Evolutionary conservation across 2,797 vertebrate species (phyloP).

Genomic region (Apogon hyalosoma): DNA sequence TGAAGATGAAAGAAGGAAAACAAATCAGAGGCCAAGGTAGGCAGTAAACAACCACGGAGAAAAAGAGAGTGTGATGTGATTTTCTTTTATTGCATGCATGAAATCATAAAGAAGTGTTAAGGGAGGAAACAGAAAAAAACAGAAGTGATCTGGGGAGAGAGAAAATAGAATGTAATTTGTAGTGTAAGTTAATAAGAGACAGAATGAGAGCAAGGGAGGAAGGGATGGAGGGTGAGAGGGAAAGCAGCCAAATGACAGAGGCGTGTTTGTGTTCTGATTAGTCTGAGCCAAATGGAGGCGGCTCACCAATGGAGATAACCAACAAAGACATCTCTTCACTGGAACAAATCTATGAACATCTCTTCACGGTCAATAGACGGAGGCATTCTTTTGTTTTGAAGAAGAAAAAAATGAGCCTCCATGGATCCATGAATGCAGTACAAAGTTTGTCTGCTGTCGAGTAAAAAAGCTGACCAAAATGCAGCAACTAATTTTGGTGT

Average conservation of each 20-base stretch:
- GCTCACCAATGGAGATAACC: slow-evolving; percentile 79
- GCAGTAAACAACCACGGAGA: slow-evolving; percentile 17
- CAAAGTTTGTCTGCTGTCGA: slow-evolving; percentile 46
- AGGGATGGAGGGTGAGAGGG: slow-evolving; percentile 55
- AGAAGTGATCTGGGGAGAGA: slow-evolving; percentile 42
- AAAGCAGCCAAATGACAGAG: slow-evolving; percentile 82
- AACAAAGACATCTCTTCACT: slow-evolving; percentile 81
- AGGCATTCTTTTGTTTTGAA: slow-evolving; percentile 74
- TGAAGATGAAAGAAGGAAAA: slow-evolving; percentile 47
- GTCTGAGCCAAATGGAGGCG: slow-evolving; percentile 76
- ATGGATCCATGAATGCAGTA: slow-evolving; percentile 41
- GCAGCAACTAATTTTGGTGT: slow-evolving; percentile 13
- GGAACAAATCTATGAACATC: slow-evolving; percentile 77
- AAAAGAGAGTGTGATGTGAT: slow-evolving; percentile 11
- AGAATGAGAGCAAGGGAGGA: slow-evolving; percentile 31
- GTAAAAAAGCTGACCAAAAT: slow-evolving; percentile 29
- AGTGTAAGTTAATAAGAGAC: slow-evolving; percentile 55
- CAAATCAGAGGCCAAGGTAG: slow-evolving; percentile 37
- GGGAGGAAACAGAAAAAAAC: slow-evolving; percentile 9
- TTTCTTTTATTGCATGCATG: not conserved
- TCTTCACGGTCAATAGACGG: slow-evolving; percentile 75
- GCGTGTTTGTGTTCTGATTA: slow-evolving; percentile 86
- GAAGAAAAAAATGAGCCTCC: slow-evolving; percentile 30
- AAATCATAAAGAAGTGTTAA: slow-evolving; percentile 8
- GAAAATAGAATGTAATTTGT: slow-evolving; percentile 52